Base-by-base conservation (phyloP, 1,140 invertebrate species). In the Melanaphis sacchari region DNA sequence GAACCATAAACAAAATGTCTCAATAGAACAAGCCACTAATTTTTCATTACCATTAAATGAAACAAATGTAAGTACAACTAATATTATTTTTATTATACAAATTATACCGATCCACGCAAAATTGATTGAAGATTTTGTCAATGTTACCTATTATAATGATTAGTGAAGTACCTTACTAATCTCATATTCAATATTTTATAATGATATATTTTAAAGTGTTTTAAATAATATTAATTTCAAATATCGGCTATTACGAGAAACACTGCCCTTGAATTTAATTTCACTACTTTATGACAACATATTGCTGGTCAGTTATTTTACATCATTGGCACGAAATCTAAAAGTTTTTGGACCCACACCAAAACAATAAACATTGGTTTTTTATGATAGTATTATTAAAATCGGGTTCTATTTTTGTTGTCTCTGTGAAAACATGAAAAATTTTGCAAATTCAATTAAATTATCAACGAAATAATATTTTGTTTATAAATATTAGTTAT, bases 291-390 rank as follows among this genome's bases (percentile, higher is more conserved):
- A 66, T 66, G 36, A 90, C 49, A 59, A 90, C 88, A 90, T 26
- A 90, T 90, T 90, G 54, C 41, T 66, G 52, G 38, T 90, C 36
- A 41, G 38, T 41, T 66, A 90, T 90, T 90, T 90, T 90, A 90
- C 38, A 43, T 90, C 36, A 90, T 90, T 90, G 89, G 89, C 89
- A 90, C 89, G 40, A 90, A 90, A 90, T 66, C 38, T 66, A 40
- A 90, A 90, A 66, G 89, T 90, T 66, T 90, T 90, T 90, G 89
- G 89, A 90, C n/a, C 38, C 38, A 26, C 31, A 41, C 38, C 89
- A 90, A 90, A 90, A 31, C 40, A 90, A 66, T n/a, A 90, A 90
- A 90, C 54, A 66, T 90, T 66, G 38, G 40, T 90, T 90, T 90
- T 18, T 40, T 90, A 90, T 59, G 89, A 90, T 54, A 54, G n/a